Evolutionary conservation across 37 sponge, comb jelly and placozoan species (phyloP), one percentile per base, ranked within the genome.

Genomic region (Cliona cf. orientalis): DNA sequence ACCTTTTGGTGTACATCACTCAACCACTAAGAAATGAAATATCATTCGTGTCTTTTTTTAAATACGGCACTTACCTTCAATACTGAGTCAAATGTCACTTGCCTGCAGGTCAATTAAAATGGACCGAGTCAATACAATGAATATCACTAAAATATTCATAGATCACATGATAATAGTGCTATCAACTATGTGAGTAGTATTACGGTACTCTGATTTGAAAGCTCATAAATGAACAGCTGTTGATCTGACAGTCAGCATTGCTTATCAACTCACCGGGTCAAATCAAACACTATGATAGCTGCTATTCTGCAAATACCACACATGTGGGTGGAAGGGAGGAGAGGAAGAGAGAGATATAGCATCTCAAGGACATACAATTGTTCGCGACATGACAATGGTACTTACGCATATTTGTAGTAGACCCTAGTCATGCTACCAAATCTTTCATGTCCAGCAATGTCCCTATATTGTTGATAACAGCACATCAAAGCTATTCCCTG

Each of bases 331-430:
- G n/a, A n/a, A n/a, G n/a, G n/a, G n/a, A n/a, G n/a, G n/a, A 71
- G 25, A 25, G 45, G 43, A 46, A 49, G 5, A 31, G n/a, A 67
- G 31, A 5, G 33, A 12, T 46, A 25, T 3, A 55, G 39, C 36
- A 12, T 58, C 35, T 42, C 39, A 71, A 60, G n/a, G 38, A 12
- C 39, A 25, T 35, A 57, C n/a, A n/a, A n/a, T n/a, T n/a, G n/a
- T n/a, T n/a, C n/a, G 40, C 5, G 3, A 43, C 4, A n/a, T 37
- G 31, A 35, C 17, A 75, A n/a, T 5, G 21, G 49, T 26, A 74
- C 94, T 84, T 77, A 96, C 97, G 97, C 97, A 76, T 94, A 97
- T 91, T 93, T 97, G 69, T 97, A 97, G 86, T 97, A 97, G 17
- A 97, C 97, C 63, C 97, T 71, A 23, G 97, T 89, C 94, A 97